These are phyloP conservation scores for Dasyprocta punctata DNA, from an alignment of 2,113 vertebrate genomes.

Conservation along the genomic window DNA sequence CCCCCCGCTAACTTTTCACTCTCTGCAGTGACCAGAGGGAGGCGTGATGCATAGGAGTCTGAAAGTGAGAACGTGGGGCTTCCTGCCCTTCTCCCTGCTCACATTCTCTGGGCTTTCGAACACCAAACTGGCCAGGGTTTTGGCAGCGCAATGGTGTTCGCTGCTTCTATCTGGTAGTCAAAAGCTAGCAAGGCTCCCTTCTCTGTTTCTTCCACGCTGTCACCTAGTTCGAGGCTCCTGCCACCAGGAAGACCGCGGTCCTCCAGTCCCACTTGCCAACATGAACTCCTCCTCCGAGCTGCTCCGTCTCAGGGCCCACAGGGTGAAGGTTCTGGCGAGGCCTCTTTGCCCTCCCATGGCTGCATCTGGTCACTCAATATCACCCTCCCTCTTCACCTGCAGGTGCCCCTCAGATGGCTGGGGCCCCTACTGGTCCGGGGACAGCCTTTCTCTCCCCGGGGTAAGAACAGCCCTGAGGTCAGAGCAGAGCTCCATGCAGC, in stretches of 20 bases:
- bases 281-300: neutral
- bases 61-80: neutral
- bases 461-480: neutral
- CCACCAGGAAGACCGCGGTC: neutral
- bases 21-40: neutral
- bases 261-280: neutral
- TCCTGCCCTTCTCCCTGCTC: too few relatives aligned
- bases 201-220: neutral
- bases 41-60: neutral
- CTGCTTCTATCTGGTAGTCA: neutral
- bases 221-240: neutral
- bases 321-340: neutral
- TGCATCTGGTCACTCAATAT: neutral
- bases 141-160: fast-evolving
- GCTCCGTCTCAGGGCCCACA: neutral
- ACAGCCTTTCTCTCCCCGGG: neutral
- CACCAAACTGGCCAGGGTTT: too few relatives aligned
- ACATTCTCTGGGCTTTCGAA: neutral
- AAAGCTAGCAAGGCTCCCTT: neutral
- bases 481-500: neutral
- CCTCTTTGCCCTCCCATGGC: neutral
- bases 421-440: neutral
- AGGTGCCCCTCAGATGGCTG: neutral
- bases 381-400: neutral
- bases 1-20: too few relatives aligned